These are phyloP conservation scores for Mirza zaza DNA, from an alignment of 2,113 vertebrate genomes.

Conservation along the genomic window DNA sequence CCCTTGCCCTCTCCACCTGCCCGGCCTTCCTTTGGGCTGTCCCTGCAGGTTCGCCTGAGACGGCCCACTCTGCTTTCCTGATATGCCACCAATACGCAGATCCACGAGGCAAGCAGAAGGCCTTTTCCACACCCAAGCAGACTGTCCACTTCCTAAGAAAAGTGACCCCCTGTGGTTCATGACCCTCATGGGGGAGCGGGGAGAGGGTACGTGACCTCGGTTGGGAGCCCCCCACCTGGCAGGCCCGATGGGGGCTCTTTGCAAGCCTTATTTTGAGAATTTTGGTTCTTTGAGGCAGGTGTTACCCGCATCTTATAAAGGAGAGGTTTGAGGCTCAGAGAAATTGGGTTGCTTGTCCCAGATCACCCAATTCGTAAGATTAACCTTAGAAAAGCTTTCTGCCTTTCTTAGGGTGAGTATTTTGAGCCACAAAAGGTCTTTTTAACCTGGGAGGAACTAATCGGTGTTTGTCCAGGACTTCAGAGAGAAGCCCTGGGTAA, in stretches of 20 bases:
- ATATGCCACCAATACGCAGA: too few relatives aligned
- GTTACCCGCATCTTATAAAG: not conserved
- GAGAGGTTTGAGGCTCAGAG: not conserved
- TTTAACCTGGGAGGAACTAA: not conserved
- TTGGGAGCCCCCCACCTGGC: too few relatives aligned
- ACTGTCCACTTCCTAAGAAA: not conserved
- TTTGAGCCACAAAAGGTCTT: not conserved
- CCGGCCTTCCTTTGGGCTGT: not conserved
- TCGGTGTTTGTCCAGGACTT: slow-evolving; percentile 16
- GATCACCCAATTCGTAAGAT: not conserved
- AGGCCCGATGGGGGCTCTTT: not conserved
- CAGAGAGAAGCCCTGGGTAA: not conserved
- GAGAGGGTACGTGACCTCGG: not conserved
- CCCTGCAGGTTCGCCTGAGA: not conserved
- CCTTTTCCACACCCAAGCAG: not conserved
- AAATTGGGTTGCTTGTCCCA: not conserved
- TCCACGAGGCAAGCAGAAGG: fast-evolving
- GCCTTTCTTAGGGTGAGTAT: not conserved
- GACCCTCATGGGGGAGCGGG: fast-evolving
- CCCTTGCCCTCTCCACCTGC: not conserved
- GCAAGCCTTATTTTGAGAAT: not conserved
- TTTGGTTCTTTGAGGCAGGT: not conserved
- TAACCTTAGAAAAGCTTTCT: not conserved
- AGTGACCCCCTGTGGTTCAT: not conserved
- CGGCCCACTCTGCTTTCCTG: not conserved